Conservation (phyloP, 1,140 invertebrate genomes). For the Apocrypta bakeri region DNA sequence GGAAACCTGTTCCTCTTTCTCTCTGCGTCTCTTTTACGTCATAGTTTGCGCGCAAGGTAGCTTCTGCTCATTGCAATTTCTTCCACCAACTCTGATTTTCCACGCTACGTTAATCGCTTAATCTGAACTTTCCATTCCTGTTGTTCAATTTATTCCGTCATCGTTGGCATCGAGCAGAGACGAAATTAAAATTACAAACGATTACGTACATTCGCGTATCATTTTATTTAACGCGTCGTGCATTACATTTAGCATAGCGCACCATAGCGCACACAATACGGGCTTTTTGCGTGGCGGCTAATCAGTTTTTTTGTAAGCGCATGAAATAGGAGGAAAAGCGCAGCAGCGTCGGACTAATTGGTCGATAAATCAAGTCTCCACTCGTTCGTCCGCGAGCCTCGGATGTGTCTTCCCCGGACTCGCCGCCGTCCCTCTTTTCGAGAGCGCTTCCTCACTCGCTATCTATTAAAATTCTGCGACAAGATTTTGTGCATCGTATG, state of each 20-base stretch:
- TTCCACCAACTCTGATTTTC: too few relatives aligned
- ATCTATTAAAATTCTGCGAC: constrained; percentile 46
- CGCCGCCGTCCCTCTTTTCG: constrained; percentile 37
- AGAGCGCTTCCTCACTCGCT: constrained; percentile 36
- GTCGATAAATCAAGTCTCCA: constrained; percentile 49
- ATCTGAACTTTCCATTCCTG: not conserved
- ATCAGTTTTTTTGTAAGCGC: constrained; percentile 38
- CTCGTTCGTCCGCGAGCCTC: constrained; percentile 29
- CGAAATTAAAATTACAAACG: too few relatives aligned
- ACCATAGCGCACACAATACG: too few relatives aligned
- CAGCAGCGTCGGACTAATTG: constrained; percentile 43
- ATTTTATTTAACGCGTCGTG: too few relatives aligned
- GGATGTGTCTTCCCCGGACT: constrained; percentile 42
- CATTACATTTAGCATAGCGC: too few relatives aligned
- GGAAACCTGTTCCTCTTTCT: constrained; percentile 65
- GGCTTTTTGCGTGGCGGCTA: constrained; percentile 35
- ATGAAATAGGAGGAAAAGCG: constrained; percentile 45
- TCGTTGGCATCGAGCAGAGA: too few relatives aligned
- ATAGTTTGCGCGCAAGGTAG: not conserved
- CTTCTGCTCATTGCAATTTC: not conserved
- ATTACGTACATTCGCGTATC: too few relatives aligned
- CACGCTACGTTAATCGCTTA: constrained; percentile 49
- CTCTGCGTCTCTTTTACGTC: not conserved
- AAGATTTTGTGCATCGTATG: constrained; percentile 42
- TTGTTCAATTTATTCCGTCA: too few relatives aligned